These are phyloP conservation scores for Drosophila serrata DNA, from an alignment of 1,140 invertebrate genomes.

Conservation along the genomic window DNA sequence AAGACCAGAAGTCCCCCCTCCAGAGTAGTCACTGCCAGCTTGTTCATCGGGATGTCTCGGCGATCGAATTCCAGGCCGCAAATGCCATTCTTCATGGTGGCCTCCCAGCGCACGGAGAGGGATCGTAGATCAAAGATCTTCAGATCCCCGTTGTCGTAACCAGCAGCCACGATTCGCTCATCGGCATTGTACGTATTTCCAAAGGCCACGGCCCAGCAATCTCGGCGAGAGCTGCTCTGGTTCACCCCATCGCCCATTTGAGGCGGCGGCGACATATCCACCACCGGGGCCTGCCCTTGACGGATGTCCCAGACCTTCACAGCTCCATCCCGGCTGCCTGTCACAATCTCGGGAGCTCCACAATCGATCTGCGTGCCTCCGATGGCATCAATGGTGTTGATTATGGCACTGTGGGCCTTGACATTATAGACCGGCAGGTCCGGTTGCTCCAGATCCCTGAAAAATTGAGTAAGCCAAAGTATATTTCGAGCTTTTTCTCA, in stretches of 20 bases:
- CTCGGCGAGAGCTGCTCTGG: constrained; percentile 87
- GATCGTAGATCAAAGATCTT: constrained; percentile 97
- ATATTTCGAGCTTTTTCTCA: neutral
- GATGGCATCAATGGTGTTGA: constrained; percentile 97
- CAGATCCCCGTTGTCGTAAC: constrained; percentile 98
- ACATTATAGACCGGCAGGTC: constrained; percentile 91
- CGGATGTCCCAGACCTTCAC: constrained; percentile 98
- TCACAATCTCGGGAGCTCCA: constrained; percentile 97
- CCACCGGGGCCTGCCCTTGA: constrained; percentile 95
- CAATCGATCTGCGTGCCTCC: constrained; percentile 93
- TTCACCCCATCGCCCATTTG: constrained; percentile 88
- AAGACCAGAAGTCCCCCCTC: constrained; percentile 96
- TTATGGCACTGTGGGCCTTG: constrained; percentile 94
- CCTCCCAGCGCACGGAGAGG: constrained; percentile 95
- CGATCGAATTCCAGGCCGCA: constrained; percentile 97
- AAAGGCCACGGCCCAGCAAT: constrained; percentile 95
- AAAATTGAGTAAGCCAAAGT: constrained; percentile 46
- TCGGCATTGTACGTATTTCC: constrained; percentile 95
- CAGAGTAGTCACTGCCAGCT: constrained; percentile 96
- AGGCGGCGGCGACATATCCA: constrained; percentile 92
- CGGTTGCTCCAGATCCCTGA: constrained; percentile 93
- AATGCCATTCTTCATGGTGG: constrained; percentile 97
- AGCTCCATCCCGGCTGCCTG: constrained; percentile 95
- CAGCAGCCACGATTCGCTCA: constrained; percentile 94
- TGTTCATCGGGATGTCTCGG: constrained; percentile 98